These are phyloP conservation scores for Hepsetus odoe DNA, from an alignment of 2,113 vertebrate genomes.

Conservation along the genomic window DNA sequence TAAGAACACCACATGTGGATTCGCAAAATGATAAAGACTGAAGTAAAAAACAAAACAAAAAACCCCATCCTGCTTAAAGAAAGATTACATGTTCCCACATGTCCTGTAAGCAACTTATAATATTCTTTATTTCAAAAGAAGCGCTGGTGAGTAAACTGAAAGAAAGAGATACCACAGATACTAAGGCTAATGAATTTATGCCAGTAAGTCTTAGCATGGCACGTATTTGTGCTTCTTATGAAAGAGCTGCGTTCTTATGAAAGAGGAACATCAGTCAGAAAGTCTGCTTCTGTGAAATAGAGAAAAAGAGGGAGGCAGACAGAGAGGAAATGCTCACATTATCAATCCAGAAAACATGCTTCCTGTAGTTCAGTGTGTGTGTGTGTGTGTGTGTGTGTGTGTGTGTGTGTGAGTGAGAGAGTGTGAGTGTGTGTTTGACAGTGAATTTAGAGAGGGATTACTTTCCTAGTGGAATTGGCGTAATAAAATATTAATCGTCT, in stretches of 20 bases:
- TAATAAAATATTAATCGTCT: slow-evolving; percentile 28
- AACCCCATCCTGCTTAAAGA: too few species aligned
- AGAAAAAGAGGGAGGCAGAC: slow-evolving; percentile 24
- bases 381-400: not conserved
- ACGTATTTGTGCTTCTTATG: not conserved
- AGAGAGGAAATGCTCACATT: slow-evolving; percentile 50
- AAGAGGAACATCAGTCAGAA: slow-evolving; percentile 33
- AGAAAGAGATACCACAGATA: too few species aligned
- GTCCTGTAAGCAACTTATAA: too few species aligned
- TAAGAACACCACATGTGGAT: too few species aligned
- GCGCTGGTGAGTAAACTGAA: too few species aligned
- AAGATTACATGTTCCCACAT: too few species aligned
- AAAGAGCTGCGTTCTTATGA: slow-evolving; percentile 8
- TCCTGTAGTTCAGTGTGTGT: slow-evolving; percentile 43
- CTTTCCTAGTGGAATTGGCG: slow-evolving; percentile 14
- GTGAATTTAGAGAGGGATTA: slow-evolving; percentile 1
- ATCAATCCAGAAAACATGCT: slow-evolving; percentile 56
- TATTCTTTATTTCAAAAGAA: too few species aligned
- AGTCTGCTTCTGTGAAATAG: slow-evolving; percentile 32
- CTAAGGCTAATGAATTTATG: not conserved
- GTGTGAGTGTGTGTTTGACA: not conserved
- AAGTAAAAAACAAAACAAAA: too few species aligned
- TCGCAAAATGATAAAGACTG: too few species aligned
- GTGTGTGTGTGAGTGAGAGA: not conserved
- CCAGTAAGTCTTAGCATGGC: not conserved